These are phyloP conservation scores for Brachionus manjavacas DNA, from an alignment of 1,140 invertebrate species.

Conservation along the genomic window DNA sequence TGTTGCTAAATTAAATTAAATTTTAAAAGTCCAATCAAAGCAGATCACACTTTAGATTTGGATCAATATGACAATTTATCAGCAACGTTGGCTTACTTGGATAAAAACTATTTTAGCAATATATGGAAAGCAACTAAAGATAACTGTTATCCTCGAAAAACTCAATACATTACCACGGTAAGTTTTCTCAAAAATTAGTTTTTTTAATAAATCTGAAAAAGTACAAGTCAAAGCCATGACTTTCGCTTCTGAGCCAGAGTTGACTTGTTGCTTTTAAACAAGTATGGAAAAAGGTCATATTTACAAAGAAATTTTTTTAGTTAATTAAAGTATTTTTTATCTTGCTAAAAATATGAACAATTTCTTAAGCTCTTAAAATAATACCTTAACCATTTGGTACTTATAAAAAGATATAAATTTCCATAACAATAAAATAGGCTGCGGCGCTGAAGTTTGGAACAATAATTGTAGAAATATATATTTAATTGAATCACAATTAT, in stretches of 20 bases:
- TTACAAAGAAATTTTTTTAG: too few species aligned
- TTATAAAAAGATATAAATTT: too few species aligned
- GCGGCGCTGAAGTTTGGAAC: too few species aligned
- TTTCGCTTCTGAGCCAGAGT: too few species aligned
- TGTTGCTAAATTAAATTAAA: neutral
- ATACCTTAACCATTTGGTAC: too few species aligned
- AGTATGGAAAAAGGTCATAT: neutral
- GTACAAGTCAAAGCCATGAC: too few species aligned
- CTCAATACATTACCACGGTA: slow-evolving; percentile 1
- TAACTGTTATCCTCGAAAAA: neutral
- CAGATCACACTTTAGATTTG: neutral
- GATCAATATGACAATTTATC: slow-evolving; percentile 25
- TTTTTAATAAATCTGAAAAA: neutral
- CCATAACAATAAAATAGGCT: too few species aligned
- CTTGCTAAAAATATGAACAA: too few species aligned
- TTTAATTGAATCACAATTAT: too few species aligned
- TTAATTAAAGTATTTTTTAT: neutral
- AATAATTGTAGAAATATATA: too few species aligned
- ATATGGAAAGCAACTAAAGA: neutral
- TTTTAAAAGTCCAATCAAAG: slow-evolving; percentile 4
- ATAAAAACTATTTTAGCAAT: neutral
- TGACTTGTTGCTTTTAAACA: neutral
- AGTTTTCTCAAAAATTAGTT: neutral
- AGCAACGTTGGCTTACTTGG: neutral
- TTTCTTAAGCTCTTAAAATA: too few species aligned